Evolutionary conservation across 2,113 vertebrate genomes (phyloP).

Genomic region (Eptesicus fuscus): DNA sequence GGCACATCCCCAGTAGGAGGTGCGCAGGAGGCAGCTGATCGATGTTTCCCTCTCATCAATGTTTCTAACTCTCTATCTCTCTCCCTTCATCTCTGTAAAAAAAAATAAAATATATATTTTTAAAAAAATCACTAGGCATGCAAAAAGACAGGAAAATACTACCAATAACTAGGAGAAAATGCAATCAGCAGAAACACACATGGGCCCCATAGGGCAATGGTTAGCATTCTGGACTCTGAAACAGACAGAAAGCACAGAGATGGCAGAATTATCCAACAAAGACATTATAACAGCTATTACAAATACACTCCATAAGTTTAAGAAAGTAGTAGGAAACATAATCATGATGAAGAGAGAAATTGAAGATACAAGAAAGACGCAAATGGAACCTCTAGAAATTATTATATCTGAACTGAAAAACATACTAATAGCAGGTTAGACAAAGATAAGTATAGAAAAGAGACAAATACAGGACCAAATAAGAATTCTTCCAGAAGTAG

Average conservation of each 20-base stretch:
- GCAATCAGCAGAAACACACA: not conserved
- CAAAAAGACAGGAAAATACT: not conserved
- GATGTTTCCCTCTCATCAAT: too few species aligned
- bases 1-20: too few species aligned
- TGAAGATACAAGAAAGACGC: not conserved
- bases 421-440: not conserved
- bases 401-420: not conserved
- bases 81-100: too few species aligned
- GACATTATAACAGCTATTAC: not conserved
- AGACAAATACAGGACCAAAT: not conserved
- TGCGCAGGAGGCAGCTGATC: too few species aligned
- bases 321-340: not conserved
- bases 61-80: too few species aligned
- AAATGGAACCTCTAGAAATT: not conserved
- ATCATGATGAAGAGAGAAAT: not conserved
- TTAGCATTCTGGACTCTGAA: not conserved
- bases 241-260: not conserved
- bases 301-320: not conserved
- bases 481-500: not conserved
- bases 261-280: not conserved
- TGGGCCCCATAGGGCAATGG: not conserved
- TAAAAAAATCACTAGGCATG: not conserved
- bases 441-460: not conserved
- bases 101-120: too few species aligned
- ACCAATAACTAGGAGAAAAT: not conserved